Conservation (phyloP, 1,140 invertebrate genomes). For the Aphelenchoides fujianensis region DNA sequence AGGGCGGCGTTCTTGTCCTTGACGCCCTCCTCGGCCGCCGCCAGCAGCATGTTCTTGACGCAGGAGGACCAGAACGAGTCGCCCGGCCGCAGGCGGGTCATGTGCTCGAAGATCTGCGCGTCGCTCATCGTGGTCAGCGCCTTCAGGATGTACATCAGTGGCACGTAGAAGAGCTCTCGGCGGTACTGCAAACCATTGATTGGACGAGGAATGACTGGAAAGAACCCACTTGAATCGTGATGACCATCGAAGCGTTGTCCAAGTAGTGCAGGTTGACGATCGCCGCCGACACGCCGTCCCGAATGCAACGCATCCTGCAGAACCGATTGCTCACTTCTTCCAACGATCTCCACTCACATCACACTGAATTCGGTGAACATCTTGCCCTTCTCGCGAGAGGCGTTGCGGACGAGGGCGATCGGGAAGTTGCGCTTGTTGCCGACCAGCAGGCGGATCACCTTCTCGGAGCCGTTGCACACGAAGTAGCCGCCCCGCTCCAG, state of each 20-base stretch:
- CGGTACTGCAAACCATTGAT: slow-evolving; percentile 48
- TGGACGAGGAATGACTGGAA: background rate
- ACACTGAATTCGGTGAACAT: slow-evolving; percentile 59
- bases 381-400: slow-evolving; percentile 55
- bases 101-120: slow-evolving; percentile 38
- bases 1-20: slow-evolving; percentile 43
- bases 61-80: slow-evolving; percentile 53
- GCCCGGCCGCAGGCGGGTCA: slow-evolving; percentile 38
- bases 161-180: slow-evolving; percentile 60
- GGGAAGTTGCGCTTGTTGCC: slow-evolving; percentile 59
- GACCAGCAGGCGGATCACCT: slow-evolving; percentile 56
- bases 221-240: slow-evolving; percentile 51
- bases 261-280: slow-evolving; percentile 58
- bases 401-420: slow-evolving; percentile 50
- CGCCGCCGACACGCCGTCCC: slow-evolving; percentile 54
- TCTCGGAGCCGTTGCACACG: slow-evolving; percentile 59
- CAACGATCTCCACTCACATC: too few species aligned
- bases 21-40: slow-evolving; percentile 48
- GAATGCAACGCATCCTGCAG: slow-evolving; percentile 57
- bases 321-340: too few species aligned
- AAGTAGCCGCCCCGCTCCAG: slow-evolving; percentile 60
- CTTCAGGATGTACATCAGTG: slow-evolving; percentile 59
- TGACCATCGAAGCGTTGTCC: slow-evolving; percentile 52
- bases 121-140: slow-evolving; percentile 52
- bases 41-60: slow-evolving; percentile 55